Base-by-base conservation (phyloP, 2,888 invertebrate genomes). In the Drosophila lacicola region DNA sequence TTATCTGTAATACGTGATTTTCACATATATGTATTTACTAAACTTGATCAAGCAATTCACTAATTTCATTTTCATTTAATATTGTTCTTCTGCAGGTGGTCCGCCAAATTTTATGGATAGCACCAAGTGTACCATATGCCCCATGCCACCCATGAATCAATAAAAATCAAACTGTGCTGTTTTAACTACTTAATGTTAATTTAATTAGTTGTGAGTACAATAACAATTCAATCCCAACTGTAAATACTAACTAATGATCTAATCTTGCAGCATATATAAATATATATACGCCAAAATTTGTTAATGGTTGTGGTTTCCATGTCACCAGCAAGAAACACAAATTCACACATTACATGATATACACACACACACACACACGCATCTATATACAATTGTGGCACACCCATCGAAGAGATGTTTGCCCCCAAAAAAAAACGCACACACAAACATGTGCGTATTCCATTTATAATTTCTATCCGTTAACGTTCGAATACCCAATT, bases 101-200 rank as follows among this genome's bases (percentile, higher is more conserved):
- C 80, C 90, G 68, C 77, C 90, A 78, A 89, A 84, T 66, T 88
- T 88, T 79, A 88, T 90, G 78, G 89, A 89, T 79, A 89, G 83
- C 82, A 82, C 87, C 53, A 89, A 90, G 87, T 90, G 91, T 74
- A 86, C 89, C 74, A 89, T 90, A 78, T 91, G 90, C 55, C 91
- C 90, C 69, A 91, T 91, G 90, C 88, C 91, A 78, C 90, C 91
- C 61, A 90, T 91, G 89, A 90, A 90, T 81, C 90, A 90, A 88
- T 91, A 84, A 90, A 86, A 90, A 87, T 89, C 77, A 79, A 83
- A 78, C 70, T 74, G 75, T 81, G 87, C 80, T 74, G 82, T 84
- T 84, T 84, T 70, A 83, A 79, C 87, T 65, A 71, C 74, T 80
- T 69, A 70, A 84, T 75, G 63, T 79, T 74, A 83, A 77, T 69